A percentile compares a stretch with the other conserved stretches of the same genome.
Conservation (phyloP, 1,140 invertebrate species). For the Solenopsis fugax region DNA sequence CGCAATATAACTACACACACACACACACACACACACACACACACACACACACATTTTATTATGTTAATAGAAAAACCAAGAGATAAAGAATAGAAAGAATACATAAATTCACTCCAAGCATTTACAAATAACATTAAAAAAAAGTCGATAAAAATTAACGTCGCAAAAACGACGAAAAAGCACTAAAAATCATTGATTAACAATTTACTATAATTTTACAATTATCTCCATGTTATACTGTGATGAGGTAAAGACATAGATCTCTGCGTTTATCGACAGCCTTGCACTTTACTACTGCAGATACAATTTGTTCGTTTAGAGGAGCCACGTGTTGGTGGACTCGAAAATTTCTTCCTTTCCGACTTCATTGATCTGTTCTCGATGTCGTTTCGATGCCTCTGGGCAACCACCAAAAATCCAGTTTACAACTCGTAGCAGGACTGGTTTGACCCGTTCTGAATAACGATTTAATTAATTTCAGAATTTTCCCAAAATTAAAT, state of each 20-base stretch:
- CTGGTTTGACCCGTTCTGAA: constrained; percentile 72
- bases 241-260: neutral
- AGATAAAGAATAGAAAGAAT: neutral
- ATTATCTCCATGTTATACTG: neutral
- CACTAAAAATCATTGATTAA: neutral
- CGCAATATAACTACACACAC: neutral
- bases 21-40: no score
- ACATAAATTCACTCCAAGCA: neutral
- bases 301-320: constrained; percentile 16
- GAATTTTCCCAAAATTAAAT: constrained; percentile 13
- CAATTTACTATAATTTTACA: neutral
- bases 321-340: constrained; percentile 59
- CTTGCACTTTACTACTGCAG: neutral
- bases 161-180: neutral
- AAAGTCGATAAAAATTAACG: neutral
- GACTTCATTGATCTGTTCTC: constrained; percentile 17
- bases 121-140: neutral
- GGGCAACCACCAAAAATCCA: constrained; percentile 77
- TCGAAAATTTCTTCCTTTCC: constrained; percentile 65
- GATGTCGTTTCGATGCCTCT: constrained; percentile 23
- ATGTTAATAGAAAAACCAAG: neutral
- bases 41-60: neutral
- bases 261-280: constrained; percentile 55
- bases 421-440: constrained; percentile 60
- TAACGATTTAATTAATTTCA: constrained; percentile 28